phyloP scores from a whole-genome alignment of 2,888 invertebrate species.

The Campoletis raptor region DNA sequence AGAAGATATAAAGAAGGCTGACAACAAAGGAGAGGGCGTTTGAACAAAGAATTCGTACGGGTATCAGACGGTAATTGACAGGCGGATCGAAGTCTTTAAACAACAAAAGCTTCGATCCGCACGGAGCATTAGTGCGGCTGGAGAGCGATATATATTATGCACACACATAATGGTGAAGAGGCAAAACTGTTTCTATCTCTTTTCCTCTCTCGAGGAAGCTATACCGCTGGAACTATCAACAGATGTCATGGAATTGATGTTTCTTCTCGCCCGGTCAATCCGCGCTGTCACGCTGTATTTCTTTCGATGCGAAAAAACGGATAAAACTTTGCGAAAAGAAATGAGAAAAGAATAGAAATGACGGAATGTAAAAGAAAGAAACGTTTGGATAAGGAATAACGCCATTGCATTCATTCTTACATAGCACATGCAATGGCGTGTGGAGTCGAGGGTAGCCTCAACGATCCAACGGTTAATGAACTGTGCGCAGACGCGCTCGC shows the following conservation, averaged over 20 bases:
- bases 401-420: slow-evolving; percentile 43
- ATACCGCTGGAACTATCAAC: background rate
- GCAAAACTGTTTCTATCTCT: background rate
- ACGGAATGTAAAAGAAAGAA: background rate
- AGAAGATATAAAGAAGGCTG: background rate
- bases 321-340: background rate
- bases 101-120: slow-evolving; percentile 25
- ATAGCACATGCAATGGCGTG: slow-evolving; percentile 25
- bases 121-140: slow-evolving; percentile 26
- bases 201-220: background rate
- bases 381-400: background rate
- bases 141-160: background rate
- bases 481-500: slow-evolving; percentile 58
- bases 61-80: slow-evolving; percentile 26
- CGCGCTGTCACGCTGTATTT: background rate
- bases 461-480: slow-evolving; percentile 77
- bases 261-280: slow-evolving; percentile 14
- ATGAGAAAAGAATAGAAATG: background rate
- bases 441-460: slow-evolving; percentile 16
- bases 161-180: background rate
- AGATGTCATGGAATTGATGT: slow-evolving; percentile 11
- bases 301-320: slow-evolving; percentile 3
- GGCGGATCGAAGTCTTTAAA: slow-evolving; percentile 17
- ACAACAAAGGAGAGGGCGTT: background rate
- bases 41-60: slow-evolving; percentile 36